Conservation (phyloP, 2,113 vertebrate species). For the Neolamprologus modestus region DNA sequence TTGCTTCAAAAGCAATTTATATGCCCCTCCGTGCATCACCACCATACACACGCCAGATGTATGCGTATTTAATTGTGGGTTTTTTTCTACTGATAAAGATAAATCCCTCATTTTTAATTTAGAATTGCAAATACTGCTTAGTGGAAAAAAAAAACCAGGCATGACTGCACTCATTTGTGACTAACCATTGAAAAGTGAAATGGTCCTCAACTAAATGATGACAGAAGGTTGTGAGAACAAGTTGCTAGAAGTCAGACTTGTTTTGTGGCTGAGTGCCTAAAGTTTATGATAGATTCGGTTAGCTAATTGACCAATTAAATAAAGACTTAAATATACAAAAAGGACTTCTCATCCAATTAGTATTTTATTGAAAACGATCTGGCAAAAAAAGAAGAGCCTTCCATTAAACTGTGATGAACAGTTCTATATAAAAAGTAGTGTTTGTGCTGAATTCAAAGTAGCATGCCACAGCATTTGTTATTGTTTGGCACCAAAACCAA, state of each 20-base stretch:
- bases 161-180: background rate
- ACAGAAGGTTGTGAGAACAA: background rate
- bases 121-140: background rate
- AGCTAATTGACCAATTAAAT: background rate
- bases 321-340: background rate
- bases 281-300: background rate
- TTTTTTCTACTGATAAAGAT: background rate
- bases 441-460: background rate
- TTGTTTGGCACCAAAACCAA: background rate
- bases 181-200: background rate
- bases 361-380: background rate
- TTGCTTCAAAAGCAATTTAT: background rate
- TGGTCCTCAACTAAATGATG: background rate
- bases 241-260: background rate
- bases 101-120: background rate
- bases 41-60: background rate
- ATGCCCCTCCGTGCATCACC: background rate
- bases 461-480: background rate
- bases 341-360: background rate
- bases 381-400: background rate
- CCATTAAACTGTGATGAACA: background rate
- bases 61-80: background rate
- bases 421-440: background rate
- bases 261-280: background rate
- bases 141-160: background rate